Evolutionary conservation across 2,797 vertebrate genomes (phyloP).

Genomic region (Sebastes vulpes): DNA sequence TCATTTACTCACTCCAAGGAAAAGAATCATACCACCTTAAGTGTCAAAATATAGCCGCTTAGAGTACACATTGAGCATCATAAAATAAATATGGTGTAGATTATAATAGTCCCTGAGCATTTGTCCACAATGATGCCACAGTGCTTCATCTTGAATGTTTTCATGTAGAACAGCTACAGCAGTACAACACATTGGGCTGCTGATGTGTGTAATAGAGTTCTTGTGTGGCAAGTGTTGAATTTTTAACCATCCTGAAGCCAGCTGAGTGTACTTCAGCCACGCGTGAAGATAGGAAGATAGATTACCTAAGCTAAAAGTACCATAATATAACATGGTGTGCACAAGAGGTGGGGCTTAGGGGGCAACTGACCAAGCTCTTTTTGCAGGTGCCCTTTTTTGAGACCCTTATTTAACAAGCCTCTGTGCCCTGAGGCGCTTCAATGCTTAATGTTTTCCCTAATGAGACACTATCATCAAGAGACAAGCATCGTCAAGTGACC

Average conservation of each 20-base stretch:
- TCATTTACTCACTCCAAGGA: background rate
- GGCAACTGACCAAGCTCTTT: background rate
- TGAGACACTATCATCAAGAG: background rate
- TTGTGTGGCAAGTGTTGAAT: constrained; percentile 41
- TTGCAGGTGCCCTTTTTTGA: background rate
- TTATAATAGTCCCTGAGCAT: constrained; percentile 20
- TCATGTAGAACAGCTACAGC: constrained; percentile 25
- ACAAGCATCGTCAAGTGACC: background rate
- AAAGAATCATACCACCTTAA: background rate
- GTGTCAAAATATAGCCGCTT: background rate
- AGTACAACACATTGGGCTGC: background rate
- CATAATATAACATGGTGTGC: background rate
- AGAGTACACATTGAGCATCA: constrained; percentile 5
- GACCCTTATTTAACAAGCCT: background rate
- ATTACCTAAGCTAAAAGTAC: background rate
- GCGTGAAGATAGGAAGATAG: constrained; percentile 16
- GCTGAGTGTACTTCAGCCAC: constrained; percentile 9
- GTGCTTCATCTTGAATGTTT: constrained; percentile 6
- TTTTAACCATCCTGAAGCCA: constrained; percentile 21
- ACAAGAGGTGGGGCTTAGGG: background rate
- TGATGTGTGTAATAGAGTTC: constrained; percentile 37
- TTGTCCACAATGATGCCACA: constrained; percentile 3
- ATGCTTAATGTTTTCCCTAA: background rate
- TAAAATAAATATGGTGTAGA: constrained; percentile 28
- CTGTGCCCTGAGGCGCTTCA: background rate